phyloP scores from a whole-genome alignment of 2,888 invertebrate genomes.

The Eupelmus urozonus region DNA sequence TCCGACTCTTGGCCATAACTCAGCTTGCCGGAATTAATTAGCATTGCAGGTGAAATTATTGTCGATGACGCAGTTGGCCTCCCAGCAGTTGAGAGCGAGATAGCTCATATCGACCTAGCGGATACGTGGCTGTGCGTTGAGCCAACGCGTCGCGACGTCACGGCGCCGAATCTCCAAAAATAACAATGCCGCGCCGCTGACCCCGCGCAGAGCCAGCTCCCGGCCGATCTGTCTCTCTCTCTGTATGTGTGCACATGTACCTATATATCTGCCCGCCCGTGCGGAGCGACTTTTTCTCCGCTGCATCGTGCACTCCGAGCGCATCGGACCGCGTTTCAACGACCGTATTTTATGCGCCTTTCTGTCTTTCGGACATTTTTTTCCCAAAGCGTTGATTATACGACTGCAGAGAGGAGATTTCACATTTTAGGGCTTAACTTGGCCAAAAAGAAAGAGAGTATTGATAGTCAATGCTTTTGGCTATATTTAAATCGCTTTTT shows the following conservation, averaged over 20 bases:
- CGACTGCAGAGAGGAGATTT: too few species aligned
- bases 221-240: background rate
- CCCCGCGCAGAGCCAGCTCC: background rate
- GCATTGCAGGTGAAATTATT: constrained; percentile 50
- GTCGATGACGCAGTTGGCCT: constrained; percentile 47
- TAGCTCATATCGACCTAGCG: constrained; percentile 53
- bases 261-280: background rate
- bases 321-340: too few species aligned
- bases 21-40: constrained; percentile 52
- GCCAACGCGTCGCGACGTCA: constrained; percentile 22
- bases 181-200: constrained; percentile 34
- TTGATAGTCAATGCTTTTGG: too few species aligned
- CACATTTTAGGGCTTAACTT: too few species aligned
- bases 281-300: background rate
- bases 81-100: constrained; percentile 45
- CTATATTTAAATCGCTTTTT: too few species aligned
- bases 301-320: background rate
- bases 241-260: background rate
- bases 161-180: constrained; percentile 56
- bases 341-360: too few species aligned
- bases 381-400: too few species aligned
- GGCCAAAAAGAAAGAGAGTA: too few species aligned
- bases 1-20: constrained; percentile 23
- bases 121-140: background rate
- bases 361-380: too few species aligned